Base-by-base conservation (phyloP, 2,888 invertebrate genomes). In the Sympetrum striolatum region DNA sequence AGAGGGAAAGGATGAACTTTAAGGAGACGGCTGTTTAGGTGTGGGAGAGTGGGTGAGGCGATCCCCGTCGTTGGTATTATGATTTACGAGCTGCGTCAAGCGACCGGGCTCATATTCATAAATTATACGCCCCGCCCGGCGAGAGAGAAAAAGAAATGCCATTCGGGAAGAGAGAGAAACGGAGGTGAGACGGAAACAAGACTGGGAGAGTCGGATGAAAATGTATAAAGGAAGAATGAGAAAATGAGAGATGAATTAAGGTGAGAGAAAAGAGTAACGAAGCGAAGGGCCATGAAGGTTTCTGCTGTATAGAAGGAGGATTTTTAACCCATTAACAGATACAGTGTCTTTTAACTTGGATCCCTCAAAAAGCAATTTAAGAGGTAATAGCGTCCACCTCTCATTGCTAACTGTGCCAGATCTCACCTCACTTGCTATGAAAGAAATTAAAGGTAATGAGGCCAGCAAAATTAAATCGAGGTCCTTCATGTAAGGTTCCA, bases 1-100 rank as follows among this genome's bases (percentile, higher is more conserved):
- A 15, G 58, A 58, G 53, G 18, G 82, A 35, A 31, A 53, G 22
- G 58, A 48, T 22, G 53, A 81, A 58, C 31, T 53, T 25, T 53
- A 22, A 35, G 58, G 37, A 35, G 82, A 35, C 44, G 44, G 44
- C 10, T 44, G 44, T 44, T 44, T 44, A 44, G 73, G 73, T 73
- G 22, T 14, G 25, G 31, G 79, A 31, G 79, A 31, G 31, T 31
- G 73, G 73, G 73, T 73, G 73, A 73, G 73, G 60, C n/a, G 64
- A 58, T 82, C 58, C 82, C 86, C 86, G 60, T 86, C 86, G 86
- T 86, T 86, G 86, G 86, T 86, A 86, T 86, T 86, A 86, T 86
- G 86, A 86, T 86, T 86, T 86, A 86, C 86, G 86, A 86, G 37
- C 37, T 35, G 64, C 86, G 86, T 86, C 86, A 64, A 86, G 58